These are phyloP conservation scores for Dynastes hyllus DNA, from an alignment of 2,888 invertebrate genomes.

Conservation along the genomic window DNA sequence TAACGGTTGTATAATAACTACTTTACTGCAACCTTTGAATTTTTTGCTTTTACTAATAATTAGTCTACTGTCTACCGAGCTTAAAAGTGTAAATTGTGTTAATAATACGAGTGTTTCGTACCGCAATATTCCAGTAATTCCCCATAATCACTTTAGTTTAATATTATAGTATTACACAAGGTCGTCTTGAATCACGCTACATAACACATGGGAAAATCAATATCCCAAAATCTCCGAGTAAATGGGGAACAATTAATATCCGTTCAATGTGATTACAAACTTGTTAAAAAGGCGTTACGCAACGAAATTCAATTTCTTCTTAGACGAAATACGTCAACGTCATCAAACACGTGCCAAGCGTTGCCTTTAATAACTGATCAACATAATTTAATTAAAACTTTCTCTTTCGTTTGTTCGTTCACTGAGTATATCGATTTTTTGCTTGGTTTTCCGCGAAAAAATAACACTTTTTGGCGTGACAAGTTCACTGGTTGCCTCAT, in stretches of 20 bases:
- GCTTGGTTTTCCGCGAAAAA: neutral
- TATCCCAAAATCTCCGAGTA: constrained; percentile 20
- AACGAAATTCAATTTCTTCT: constrained; percentile 6
- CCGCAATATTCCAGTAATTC: neutral
- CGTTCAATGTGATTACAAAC: neutral
- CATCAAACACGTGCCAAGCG: neutral
- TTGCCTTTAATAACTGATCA: neutral
- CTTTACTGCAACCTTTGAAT: no score
- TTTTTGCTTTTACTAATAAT: no score
- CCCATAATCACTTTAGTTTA: neutral
- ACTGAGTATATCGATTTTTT: neutral
- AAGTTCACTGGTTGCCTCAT: neutral
- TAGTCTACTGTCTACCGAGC: no score
- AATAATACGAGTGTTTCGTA: neutral
- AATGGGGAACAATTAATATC: constrained; percentile 1
- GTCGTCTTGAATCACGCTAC: constrained; percentile 7
- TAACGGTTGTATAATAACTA: no score
- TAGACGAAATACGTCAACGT: constrained; percentile 8
- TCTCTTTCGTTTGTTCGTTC: neutral
- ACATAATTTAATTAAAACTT: constrained; percentile 33
- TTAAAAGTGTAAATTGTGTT: neutral
- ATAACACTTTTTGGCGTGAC: constrained; percentile 7
- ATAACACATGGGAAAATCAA: constrained; percentile 27
- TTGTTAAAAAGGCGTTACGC: constrained; percentile 20
- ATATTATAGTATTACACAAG: neutral